Percentiles rank a stretch among this genome's conserved stretches.
phyloP scores from a whole-genome alignment of 37 sponge, comb jelly and placozoan genomes.

The Haliclona indistincta region DNA sequence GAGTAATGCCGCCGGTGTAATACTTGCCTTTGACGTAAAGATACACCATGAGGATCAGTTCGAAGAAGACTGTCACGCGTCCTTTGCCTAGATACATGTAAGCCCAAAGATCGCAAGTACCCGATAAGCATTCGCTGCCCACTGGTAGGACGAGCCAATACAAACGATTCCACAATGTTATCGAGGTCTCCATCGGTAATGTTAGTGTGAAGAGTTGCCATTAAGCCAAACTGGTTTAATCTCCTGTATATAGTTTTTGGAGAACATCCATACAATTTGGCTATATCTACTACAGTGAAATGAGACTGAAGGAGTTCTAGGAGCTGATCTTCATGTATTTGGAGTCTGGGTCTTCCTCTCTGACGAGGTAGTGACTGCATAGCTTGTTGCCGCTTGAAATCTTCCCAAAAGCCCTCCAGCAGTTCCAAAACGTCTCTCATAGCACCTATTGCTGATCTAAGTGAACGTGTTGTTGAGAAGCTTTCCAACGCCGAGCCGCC shows the following conservation, averaged over 20 bases:
- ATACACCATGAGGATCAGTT: too few relatives aligned
- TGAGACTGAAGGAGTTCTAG: slow-evolving; percentile 19
- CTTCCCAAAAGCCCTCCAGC: too few relatives aligned
- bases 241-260: slow-evolving; percentile 32
- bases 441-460: too few relatives aligned
- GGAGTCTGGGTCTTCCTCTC: slow-evolving; percentile 36
- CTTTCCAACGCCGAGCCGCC: too few relatives aligned
- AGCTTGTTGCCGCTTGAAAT: too few relatives aligned
- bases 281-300: slow-evolving; percentile 36
- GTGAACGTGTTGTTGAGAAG: too few relatives aligned
- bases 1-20: slow-evolving; percentile 29
- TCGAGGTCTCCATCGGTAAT: too few relatives aligned
- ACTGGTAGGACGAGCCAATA: slow-evolving; percentile 10
- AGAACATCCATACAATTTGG: slow-evolving; percentile 23
- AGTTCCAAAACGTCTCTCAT: too few relatives aligned
- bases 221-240: slow-evolving; percentile 15
- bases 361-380: too few relatives aligned
- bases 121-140: slow-evolving; percentile 40
- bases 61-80: slow-evolving; percentile 11
- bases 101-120: slow-evolving; percentile 3
- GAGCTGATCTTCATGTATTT: slow-evolving; percentile 30
- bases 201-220: too few relatives aligned
- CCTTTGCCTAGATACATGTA: slow-evolving; percentile 16
- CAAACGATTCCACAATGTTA: not conserved
- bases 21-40: too few relatives aligned